A percentile compares a stretch with the other conserved stretches of the same genome.
Evolutionary conservation across 2,113 vertebrate genomes (phyloP).

Genomic region (Polyodon spathula): DNA sequence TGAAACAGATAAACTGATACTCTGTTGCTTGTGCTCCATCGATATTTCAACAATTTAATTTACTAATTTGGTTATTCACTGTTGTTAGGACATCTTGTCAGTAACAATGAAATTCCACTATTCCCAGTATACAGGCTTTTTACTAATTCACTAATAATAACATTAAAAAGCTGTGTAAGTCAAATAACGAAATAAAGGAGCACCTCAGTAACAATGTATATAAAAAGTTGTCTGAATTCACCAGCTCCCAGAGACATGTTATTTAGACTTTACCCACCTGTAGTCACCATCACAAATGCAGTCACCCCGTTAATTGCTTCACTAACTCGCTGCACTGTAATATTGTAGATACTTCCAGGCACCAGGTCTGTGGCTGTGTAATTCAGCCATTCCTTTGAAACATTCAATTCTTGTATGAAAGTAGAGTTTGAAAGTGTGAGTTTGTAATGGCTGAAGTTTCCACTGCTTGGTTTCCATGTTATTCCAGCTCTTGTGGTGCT

Average conservation of each 20-base stretch:
- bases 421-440: slow-evolving; percentile 56
- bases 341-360: slow-evolving; percentile 62
- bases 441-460: slow-evolving; percentile 65
- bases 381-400: slow-evolving; percentile 37
- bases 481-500: slow-evolving; percentile 60
- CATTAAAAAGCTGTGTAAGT: too few relatives aligned
- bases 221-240: too few relatives aligned
- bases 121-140: too few relatives aligned
- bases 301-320: slow-evolving; percentile 41
- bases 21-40: too few relatives aligned
- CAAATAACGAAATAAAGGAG: too few relatives aligned
- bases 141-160: too few relatives aligned
- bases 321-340: slow-evolving; percentile 57
- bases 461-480: slow-evolving; percentile 55
- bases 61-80: too few relatives aligned
- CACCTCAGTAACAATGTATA: too few relatives aligned
- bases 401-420: slow-evolving; percentile 34
- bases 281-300: slow-evolving; percentile 45
- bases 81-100: too few relatives aligned
- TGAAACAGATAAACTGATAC: too few relatives aligned
- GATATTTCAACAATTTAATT: too few relatives aligned
- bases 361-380: slow-evolving; percentile 51
- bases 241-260: background rate
- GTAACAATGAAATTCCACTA: too few relatives aligned
- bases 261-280: slow-evolving; percentile 48